A percentile compares a stretch with the other conserved stretches of the same genome.
Conservation (phyloP, 2,888 invertebrate species). For the Geophilus truncorum region DNA sequence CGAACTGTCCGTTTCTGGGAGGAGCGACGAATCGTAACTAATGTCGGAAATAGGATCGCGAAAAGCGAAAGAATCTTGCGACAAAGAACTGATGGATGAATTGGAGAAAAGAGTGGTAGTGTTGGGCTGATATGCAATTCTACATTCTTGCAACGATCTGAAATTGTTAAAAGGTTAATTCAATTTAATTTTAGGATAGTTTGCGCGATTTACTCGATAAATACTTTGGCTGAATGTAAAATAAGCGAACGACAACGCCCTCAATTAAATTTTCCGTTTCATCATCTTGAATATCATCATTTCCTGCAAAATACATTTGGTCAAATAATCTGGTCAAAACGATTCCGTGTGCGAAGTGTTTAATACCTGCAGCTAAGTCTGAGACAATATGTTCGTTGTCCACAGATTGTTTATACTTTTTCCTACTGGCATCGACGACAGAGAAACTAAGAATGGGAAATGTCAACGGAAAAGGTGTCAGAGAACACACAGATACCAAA, state of each 20-base stretch:
- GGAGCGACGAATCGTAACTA: slow-evolving; percentile 42
- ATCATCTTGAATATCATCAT: slow-evolving; percentile 39
- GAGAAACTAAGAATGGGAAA: slow-evolving; percentile 85
- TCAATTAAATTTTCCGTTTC: slow-evolving; percentile 37
- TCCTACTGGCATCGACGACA: slow-evolving; percentile 66
- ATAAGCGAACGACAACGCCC: slow-evolving; percentile 57
- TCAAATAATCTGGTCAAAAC: too few relatives aligned
- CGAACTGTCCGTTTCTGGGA: neutral
- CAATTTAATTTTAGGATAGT: neutral
- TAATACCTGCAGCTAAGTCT: neutral
- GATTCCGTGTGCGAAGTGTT: too few relatives aligned
- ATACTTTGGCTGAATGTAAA: slow-evolving; percentile 73
- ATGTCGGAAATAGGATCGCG: slow-evolving; percentile 47
- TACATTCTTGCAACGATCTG: slow-evolving; percentile 74
- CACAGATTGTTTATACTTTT: slow-evolving; percentile 49
- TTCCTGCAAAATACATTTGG: neutral
- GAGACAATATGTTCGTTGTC: slow-evolving; percentile 51
- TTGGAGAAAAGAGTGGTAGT: neutral
- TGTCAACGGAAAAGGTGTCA: slow-evolving; percentile 81
- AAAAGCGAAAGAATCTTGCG: slow-evolving; percentile 42
- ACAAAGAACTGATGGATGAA: slow-evolving; percentile 44
- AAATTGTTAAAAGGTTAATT: neutral
- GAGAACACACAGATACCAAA: slow-evolving; percentile 45
- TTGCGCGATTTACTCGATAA: neutral
- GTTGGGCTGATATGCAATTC: slow-evolving; percentile 54